phyloP scores from a whole-genome alignment of 1,140 invertebrate genomes.

The Sipha flava region DNA sequence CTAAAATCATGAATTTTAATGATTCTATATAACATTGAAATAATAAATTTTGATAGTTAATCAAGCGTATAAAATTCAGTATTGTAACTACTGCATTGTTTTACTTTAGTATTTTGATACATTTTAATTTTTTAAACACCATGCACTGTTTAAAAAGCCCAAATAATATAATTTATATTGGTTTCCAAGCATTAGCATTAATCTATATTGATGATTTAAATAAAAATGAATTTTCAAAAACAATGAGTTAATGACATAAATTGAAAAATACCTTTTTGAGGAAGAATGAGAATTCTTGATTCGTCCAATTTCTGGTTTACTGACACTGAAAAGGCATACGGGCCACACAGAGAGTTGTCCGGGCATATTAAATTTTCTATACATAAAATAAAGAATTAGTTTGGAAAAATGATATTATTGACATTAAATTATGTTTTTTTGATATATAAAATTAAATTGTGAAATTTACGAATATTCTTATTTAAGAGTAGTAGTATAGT shows the following conservation, averaged over 20 bases:
- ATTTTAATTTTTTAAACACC: too few species aligned
- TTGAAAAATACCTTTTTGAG: not conserved
- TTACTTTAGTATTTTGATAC: not conserved
- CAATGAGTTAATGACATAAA: not conserved
- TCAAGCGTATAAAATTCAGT: not conserved
- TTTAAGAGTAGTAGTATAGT: too few species aligned
- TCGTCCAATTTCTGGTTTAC: slow-evolving; percentile 12
- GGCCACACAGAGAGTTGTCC: slow-evolving; percentile 17
- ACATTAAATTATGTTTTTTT: not conserved
- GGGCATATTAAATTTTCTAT: slow-evolving; percentile 6
- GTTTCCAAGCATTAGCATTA: not conserved
- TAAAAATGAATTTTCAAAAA: not conserved
- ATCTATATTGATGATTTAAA: not conserved
- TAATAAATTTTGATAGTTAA: too few species aligned
- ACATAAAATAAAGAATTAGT: slow-evolving; percentile 13
- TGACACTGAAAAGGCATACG: not conserved
- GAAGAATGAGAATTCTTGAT: not conserved
- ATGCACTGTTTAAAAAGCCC: not conserved
- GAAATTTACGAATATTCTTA: too few species aligned
- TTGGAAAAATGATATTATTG: not conserved
- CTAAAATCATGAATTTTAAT: too few species aligned
- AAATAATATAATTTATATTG: not conserved
- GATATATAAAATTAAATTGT: too few species aligned
- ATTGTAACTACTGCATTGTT: not conserved
- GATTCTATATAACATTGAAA: too few species aligned